A percentile compares a stretch with the other conserved stretches of the same genome.
Conservation (phyloP, 2,888 invertebrate genomes). For the Cactoblastis cactorum region DNA sequence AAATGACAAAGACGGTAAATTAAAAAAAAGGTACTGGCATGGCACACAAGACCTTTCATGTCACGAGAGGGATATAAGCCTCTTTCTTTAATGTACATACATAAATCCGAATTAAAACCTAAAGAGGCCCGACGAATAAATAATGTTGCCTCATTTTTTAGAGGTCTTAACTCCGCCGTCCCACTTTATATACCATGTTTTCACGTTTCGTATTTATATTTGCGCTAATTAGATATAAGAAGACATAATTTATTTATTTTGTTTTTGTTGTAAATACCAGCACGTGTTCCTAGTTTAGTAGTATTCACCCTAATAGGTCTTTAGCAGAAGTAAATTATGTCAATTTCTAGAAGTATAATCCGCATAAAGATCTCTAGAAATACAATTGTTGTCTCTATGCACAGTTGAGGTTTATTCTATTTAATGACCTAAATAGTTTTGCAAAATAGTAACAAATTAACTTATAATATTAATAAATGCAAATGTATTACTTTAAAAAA, state of each 20-base stretch:
- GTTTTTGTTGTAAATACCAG: too few species aligned
- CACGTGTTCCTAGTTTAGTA: too few species aligned
- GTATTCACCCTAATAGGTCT: too few species aligned
- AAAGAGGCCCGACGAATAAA: slow-evolving; percentile 65
- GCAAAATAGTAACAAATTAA: too few species aligned
- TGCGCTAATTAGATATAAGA: slow-evolving; percentile 68
- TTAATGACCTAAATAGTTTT: too few species aligned
- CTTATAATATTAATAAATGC: too few species aligned
- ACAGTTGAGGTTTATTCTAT: too few species aligned
- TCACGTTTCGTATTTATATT: slow-evolving; percentile 62
- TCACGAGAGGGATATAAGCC: slow-evolving; percentile 50
- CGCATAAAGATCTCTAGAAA: too few species aligned
- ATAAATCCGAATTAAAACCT: slow-evolving; percentile 75
- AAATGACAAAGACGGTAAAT: slow-evolving; percentile 14
- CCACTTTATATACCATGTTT: slow-evolving; percentile 61
- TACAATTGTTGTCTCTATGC: too few species aligned
- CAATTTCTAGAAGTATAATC: too few species aligned
- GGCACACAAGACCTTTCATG: slow-evolving; percentile 35
- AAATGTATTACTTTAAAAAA: too few species aligned
- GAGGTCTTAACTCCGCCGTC: slow-evolving; percentile 64
- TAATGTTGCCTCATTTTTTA: slow-evolving; percentile 70
- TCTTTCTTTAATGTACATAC: slow-evolving; percentile 67
- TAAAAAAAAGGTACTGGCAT: slow-evolving; percentile 26
- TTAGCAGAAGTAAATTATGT: too few species aligned
- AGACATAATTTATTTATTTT: slow-evolving; percentile 39